Evolutionary conservation across 2,113 vertebrate species (phyloP).

Genomic region (Taurulus bubalis): DNA sequence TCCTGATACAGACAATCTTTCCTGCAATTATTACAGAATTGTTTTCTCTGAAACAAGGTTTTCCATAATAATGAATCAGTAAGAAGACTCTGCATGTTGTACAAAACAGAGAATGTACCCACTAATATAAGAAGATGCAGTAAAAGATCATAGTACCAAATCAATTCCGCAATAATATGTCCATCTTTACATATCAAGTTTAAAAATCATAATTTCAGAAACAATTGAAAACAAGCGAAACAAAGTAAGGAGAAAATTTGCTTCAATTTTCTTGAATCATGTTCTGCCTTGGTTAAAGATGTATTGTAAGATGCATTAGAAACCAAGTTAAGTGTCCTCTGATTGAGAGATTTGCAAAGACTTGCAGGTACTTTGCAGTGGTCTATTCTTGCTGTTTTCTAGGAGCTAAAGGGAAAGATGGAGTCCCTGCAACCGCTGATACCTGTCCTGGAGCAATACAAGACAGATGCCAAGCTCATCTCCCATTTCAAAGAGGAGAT

Average conservation of each 20-base stretch:
- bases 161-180: not conserved
- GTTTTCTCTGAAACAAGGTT: not conserved
- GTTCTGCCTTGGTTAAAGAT: not conserved
- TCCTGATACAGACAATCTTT: not conserved
- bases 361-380: not conserved
- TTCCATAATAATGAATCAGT: not conserved
- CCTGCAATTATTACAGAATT: not conserved
- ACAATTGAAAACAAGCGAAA: not conserved
- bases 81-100: not conserved
- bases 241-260: not conserved
- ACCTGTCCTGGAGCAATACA: constrained; percentile 98
- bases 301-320: not conserved
- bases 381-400: constrained; percentile 35
- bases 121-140: not conserved
- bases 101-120: not conserved
- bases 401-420: constrained; percentile 98
- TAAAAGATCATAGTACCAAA: not conserved
- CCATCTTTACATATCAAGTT: not conserved
- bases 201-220: not conserved
- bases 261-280: not conserved
- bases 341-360: constrained; percentile 20
- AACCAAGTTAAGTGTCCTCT: not conserved
- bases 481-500: constrained; percentile 99
- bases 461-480: constrained; percentile 95
- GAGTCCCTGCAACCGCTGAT: constrained; percentile 95